Conservation (phyloP, 2,888 invertebrate species). For the Cybosia mesomella region DNA sequence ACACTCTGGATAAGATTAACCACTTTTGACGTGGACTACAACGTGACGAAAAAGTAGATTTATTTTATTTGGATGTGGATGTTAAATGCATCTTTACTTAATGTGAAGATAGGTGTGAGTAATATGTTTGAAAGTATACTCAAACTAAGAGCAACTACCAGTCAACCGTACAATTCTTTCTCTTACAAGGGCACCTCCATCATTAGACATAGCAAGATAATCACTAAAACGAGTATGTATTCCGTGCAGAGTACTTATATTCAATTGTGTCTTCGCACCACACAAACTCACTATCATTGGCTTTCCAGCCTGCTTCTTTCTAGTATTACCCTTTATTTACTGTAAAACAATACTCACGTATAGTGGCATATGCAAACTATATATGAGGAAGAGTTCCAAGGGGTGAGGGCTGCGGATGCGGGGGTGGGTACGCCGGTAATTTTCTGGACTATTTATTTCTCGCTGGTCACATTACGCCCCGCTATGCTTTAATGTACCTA, state of each 20-base stretch:
- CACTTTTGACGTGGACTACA: too few relatives aligned
- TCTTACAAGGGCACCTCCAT: too few relatives aligned
- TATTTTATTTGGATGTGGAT: too few relatives aligned
- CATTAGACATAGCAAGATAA: too few relatives aligned
- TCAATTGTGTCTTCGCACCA: neutral
- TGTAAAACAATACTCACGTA: slow-evolving; percentile 19
- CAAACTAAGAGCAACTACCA: too few relatives aligned
- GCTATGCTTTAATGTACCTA: slow-evolving; percentile 55
- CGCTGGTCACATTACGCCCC: slow-evolving; percentile 67
- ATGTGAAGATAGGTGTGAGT: too few relatives aligned
- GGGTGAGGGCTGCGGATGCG: slow-evolving; percentile 20
- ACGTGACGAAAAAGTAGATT: too few relatives aligned
- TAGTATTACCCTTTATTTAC: slow-evolving; percentile 16
- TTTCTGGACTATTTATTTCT: slow-evolving; percentile 76
- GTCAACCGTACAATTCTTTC: too few relatives aligned
- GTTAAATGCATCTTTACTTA: too few relatives aligned
- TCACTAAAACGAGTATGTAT: neutral
- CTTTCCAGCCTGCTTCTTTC: slow-evolving; percentile 2
- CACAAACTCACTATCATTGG: neutral
- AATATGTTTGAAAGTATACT: too few relatives aligned
- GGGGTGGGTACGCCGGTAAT: slow-evolving; percentile 56
- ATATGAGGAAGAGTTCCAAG: slow-evolving; percentile 20
- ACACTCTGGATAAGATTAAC: too few relatives aligned
- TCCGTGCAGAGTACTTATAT: neutral
- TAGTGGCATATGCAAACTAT: slow-evolving; percentile 39